A percentile compares a stretch with the other conserved stretches of the same genome.
Conservation (phyloP, 2,888 invertebrate species). For the Acanthosoma haemorrhoidale region DNA sequence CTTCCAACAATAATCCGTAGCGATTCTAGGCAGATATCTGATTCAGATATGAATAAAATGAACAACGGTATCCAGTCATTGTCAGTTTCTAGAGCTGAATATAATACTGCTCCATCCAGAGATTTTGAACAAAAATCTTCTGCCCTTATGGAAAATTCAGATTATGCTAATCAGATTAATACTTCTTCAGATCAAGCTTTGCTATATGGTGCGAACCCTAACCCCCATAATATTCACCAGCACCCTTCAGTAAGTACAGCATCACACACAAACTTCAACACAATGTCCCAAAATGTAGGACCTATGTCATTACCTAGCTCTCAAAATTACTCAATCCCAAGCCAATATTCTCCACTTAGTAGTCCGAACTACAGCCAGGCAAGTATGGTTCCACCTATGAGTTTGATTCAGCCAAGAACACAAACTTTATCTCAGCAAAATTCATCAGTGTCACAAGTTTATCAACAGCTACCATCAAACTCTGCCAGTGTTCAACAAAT, state of each 20-base stretch:
- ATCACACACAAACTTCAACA: background rate
- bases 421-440: constrained; percentile 3
- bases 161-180: background rate
- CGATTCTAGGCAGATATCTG: background rate
- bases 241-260: background rate
- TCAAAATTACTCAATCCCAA: background rate
- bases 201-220: background rate
- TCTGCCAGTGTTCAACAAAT: background rate
- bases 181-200: background rate
- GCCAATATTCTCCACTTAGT: constrained; percentile 2
- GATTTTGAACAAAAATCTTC: constrained; percentile 5
- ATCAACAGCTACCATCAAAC: constrained; percentile 17
- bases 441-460: background rate
- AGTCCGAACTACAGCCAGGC: constrained; percentile 10
- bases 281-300: constrained; percentile 2
- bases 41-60: constrained; percentile 9
- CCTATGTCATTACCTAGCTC: constrained; percentile 25
- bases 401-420: constrained; percentile 20
- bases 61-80: constrained; percentile 9
- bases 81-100: background rate
- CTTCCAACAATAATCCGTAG: background rate
- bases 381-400: constrained; percentile 21
- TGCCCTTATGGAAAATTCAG: background rate
- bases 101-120: background rate
- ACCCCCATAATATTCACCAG: background rate